A percentile compares a stretch with the other conserved stretches of the same genome.
Evolutionary conservation across 2,113 vertebrate species (phyloP).

Genomic region (rabbit (Oryctolagus cuniculus)): mOryCun1.1 NC_091453.1:32254001-32254500

Average conservation of each 20-base stretch:
- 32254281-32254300: not conserved
- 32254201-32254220: not conserved
- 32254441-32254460: no score
- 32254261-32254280: constrained; percentile 4
- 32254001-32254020: not conserved
- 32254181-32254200: not conserved
- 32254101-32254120: not conserved
- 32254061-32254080: not conserved
- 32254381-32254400: no score
- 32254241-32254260: not conserved
- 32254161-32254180: not conserved
- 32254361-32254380: no score
- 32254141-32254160: constrained; percentile 7
- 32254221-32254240: not conserved
- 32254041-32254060: not conserved
- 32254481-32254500: no score
- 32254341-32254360: no score
- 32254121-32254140: not conserved
- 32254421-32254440: no score
- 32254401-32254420: no score
- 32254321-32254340: not conserved
- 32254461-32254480: no score
- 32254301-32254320: not conserved
- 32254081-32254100: not conserved
- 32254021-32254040: not conserved